phyloP scores from a whole-genome alignment of 2,113 vertebrate genomes.

The Cebus imitator region DNA sequence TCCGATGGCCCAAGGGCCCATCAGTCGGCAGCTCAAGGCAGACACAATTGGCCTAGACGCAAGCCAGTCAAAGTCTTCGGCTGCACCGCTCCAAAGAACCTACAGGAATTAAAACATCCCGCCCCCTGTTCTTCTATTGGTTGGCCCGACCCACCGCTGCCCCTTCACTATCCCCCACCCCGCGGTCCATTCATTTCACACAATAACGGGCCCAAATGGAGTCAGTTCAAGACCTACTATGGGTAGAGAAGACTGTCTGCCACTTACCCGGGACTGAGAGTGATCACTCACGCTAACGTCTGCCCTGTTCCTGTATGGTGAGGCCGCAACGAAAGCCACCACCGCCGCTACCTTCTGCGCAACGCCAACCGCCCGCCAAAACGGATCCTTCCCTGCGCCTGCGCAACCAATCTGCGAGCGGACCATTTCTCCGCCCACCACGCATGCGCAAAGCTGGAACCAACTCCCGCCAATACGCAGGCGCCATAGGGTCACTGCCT shows the following conservation, averaged over 20 bases:
- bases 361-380: constrained; percentile 85
- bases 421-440: constrained; percentile 70
- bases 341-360: constrained; percentile 79
- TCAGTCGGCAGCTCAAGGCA: not conserved
- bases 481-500: constrained; percentile 41
- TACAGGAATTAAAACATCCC: constrained; percentile 52
- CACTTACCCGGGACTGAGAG: constrained; percentile 76
- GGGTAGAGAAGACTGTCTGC: constrained; percentile 38
- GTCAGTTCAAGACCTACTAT: constrained; percentile 9
- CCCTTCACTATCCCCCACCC: constrained; percentile 56
- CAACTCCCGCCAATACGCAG: constrained; percentile 66
- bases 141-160: constrained; percentile 29
- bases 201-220: constrained; percentile 60
- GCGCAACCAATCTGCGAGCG: constrained; percentile 72
- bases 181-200: constrained; percentile 71
- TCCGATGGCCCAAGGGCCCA: constrained; percentile 57
- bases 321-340: constrained; percentile 59
- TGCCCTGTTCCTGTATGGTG: constrained; percentile 45
- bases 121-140: constrained; percentile 72
- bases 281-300: constrained; percentile 66
- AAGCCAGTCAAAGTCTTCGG: constrained; percentile 63
- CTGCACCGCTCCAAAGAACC: not conserved
- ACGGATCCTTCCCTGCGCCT: constrained; percentile 80
- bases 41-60: constrained; percentile 54
- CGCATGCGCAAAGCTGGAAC: constrained; percentile 62